Evolutionary conservation across 2,113 vertebrate genomes (phyloP), one percentile per base, ranked within the genome.

Genomic region (Vicugna pacos): DNA sequence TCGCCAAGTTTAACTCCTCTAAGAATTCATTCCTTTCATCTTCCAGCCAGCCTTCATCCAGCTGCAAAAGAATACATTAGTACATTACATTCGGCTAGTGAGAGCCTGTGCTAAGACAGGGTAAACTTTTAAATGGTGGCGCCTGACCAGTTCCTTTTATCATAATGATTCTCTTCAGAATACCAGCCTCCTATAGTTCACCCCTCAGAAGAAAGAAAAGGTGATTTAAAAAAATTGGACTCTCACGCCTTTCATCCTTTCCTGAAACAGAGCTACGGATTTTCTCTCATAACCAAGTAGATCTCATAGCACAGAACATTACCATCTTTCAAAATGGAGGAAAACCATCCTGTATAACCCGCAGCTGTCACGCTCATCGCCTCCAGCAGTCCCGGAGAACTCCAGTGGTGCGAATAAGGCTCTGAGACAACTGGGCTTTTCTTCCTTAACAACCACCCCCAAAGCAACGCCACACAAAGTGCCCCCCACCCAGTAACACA

Each of bases 11-110:
- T 98, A 99, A 98, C 98, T 99, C 99, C 98, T 99, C 99, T 97
- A 99, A 99, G 98, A 99, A 99, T 98, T 99, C 99, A 83, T 99
- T 99, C 97, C 99, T 99, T 98, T 99, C 99, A 98, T 99, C 99
- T 98, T 99, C 99, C 98, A 99, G 98, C 99, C 99, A 99, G 96
- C 99, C 99, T 98, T 99, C 99, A 97, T 99, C 99, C 99, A 99
- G 98, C 99, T 99, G 98, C 94, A 98, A 91, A 98, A 97, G 97
- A 98, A 99, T 97, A 98, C 97, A 98, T 99, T 98, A 98, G 97
- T 96, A 96, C 91, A 94, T 98, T 97, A 96, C 89, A 98, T 98
- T 97, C 97, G 77, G 92, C 98, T 97, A 98, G 97, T 82, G 97
- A 97, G 97, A 96, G 95, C 95, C 97, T 96, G 90, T 54, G 95